Base-by-base conservation (phyloP, 2,888 invertebrate species). In the Deilephila porcellus region DNA sequence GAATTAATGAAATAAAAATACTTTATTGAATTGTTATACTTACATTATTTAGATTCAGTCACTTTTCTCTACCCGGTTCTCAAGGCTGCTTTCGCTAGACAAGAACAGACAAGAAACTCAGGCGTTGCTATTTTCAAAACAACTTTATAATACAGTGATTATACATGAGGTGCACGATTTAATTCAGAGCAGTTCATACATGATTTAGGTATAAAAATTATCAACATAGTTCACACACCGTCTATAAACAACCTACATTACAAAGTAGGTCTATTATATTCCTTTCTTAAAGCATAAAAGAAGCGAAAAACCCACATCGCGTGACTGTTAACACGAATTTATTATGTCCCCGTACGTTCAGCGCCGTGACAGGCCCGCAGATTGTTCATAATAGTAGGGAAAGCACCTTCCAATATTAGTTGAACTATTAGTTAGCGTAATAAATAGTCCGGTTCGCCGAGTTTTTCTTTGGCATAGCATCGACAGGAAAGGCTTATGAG, bases 341-440 rank as follows among this genome's bases (percentile, higher is more conserved):
- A 71, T 71, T 37, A 71, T 20, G 37, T 71, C 45, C 45, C 37
- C 45, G 45, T 45, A 64, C 60, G 45, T 60, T 60, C 60, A 19
- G 45, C 60, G 71, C 45, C 25, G 71, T 60, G 71, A 45, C 71
- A 45, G 71, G 71, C 71, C 56, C 37, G 45, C 59, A 60, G 60
- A 71, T 60, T 25, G 60, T 71, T 60, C 67, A 25, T 67, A 67
- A 63, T 62, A 62, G 45, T 45, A 52, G 25, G 67, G 45, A 67
- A 25, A 67, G 45, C 37, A 34, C 8, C 67, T 67, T 17, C 45
- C 67, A 25, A 67, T 67, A 52, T 52, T 67, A 67, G 45, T 67
- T 52, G 17, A 67, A 67, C 67, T 52, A 67, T 67, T 67, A 52
- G 67, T 67, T 67, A 34, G 32, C 32, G 6, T 67, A 52, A 67